A percentile compares a stretch with the other conserved stretches of the same genome.
phyloP scores from a whole-genome alignment of 2,797 vertebrate species.

The Odontamblyopus lacepedii region DNA sequence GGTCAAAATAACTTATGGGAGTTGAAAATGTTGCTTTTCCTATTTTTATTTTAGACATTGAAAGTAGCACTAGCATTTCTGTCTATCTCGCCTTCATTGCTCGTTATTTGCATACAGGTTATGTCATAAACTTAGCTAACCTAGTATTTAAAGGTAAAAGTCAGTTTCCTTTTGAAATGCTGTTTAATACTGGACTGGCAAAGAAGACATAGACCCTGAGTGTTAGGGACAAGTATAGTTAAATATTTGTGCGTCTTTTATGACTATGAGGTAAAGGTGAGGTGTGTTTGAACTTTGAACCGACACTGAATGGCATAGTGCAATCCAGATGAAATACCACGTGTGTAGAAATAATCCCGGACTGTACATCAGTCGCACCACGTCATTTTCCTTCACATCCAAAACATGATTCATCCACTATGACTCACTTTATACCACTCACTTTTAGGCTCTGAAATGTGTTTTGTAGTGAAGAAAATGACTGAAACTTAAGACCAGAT shows the following conservation, averaged over 20 bases:
- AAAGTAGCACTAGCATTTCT: neutral
- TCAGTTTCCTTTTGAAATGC: conserved; percentile 9
- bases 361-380: conserved; percentile 30
- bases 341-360: conserved; percentile 8
- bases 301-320: conserved; percentile 17
- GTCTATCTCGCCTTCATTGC: neutral
- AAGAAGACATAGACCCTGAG: conserved; percentile 3
- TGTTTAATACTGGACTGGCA: conserved; percentile 10
- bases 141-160: neutral
- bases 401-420: conserved; percentile 44
- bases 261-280: neutral
- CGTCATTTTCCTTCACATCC: conserved; percentile 23
- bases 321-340: conserved; percentile 18
- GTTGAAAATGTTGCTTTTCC: neutral
- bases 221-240: conserved; percentile 17
- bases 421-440: conserved; percentile 37
- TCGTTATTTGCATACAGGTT: neutral
- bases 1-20: neutral
- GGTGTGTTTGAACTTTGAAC: conserved; percentile 33
- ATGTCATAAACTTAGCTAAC: neutral
- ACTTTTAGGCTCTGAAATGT: conserved; percentile 17
- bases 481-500: conserved; percentile 15
- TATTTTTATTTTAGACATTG: neutral
- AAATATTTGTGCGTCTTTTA: neutral
- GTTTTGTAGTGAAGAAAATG: conserved; percentile 17